These are phyloP conservation scores for Vidua macroura DNA, from an alignment of 2,113 vertebrate genomes.

Conservation along the genomic window DNA sequence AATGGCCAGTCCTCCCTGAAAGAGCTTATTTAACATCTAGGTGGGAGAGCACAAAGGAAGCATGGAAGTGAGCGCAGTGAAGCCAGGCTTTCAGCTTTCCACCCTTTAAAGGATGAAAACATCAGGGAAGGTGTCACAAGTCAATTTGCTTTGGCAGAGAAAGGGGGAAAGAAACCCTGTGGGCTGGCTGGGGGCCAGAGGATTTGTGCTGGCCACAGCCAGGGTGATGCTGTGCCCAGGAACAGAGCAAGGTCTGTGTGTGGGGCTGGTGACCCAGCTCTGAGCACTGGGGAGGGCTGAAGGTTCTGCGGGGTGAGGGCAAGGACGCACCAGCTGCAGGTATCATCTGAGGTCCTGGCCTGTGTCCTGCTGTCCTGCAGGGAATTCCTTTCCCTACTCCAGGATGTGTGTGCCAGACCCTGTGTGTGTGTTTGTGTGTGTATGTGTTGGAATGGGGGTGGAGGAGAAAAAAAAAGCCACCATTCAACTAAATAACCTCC, in stretches of 20 bases:
- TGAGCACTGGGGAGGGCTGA: background rate
- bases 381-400: slow-evolving; percentile 5
- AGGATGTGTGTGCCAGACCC: background rate
- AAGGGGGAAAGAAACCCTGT: background rate
- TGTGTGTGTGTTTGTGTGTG: background rate
- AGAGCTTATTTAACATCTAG: background rate
- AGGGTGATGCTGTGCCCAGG: background rate
- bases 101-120: slow-evolving; percentile 35
- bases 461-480: background rate
- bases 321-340: fast-evolving
- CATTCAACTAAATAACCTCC: background rate
- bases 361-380: background rate
- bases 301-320: background rate
- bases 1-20: background rate
- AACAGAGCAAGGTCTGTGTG: background rate
- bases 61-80: background rate
- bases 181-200: slow-evolving; percentile 15
- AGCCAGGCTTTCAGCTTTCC: slow-evolving; percentile 6
- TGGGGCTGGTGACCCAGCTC: background rate
- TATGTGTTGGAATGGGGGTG: background rate
- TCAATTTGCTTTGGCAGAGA: slow-evolving; percentile 49
- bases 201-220: background rate
- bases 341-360: background rate
- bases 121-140: slow-evolving; percentile 37
- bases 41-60: background rate